Base-by-base conservation (phyloP, 1,140 invertebrate species). In the Ceratosolen solmsi region DNA sequence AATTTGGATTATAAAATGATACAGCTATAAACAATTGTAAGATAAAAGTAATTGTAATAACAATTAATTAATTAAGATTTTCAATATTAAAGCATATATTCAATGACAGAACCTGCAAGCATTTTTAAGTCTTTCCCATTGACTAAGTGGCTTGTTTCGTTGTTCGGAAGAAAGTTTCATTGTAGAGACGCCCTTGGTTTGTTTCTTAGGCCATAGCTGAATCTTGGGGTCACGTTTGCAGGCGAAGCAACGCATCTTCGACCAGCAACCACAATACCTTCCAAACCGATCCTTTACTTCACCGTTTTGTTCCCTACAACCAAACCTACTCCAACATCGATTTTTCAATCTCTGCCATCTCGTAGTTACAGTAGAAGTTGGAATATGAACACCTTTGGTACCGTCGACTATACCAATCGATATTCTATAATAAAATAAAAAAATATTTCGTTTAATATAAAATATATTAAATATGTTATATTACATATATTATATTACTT, bases 181-280 rank as follows among this genome's bases (percentile, higher is more conserved):
- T 13, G 56, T 76, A 20, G 83, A 80, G 60, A 84, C 41, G 56
- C 82, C 82, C 70, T 74, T 81, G 7, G 80, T 54, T 25, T 76
- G 49, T 25, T 87, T 84, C 56, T 87, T 87, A 7, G 89, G 84
- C 90, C 90, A 90, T 1, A 86, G 63, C 8, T 87, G 78, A 9
- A 85, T 86, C 81, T 91, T 91, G 30, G 87, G 86, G 33, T 88
- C 87, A 51, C 88, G 87, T 15, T 88, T 88, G 60, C 89, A 90
- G 0, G 90, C 89, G 0, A 90, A 68, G 22, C 90, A 91, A 80
- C 87, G 87, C 90, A 91, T 91, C 56, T 85, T 84, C 0, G 88
- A 80, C 36, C 88, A 90, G 71, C 89, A 87, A 3, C 84, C 46
- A 9, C 63, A 88, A 77, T 85, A 85, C 36, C 81, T 83, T 41